Evolutionary conservation across 2,797 vertebrate genomes (phyloP).

Genomic region (Tolypeutes matacus): DNA sequence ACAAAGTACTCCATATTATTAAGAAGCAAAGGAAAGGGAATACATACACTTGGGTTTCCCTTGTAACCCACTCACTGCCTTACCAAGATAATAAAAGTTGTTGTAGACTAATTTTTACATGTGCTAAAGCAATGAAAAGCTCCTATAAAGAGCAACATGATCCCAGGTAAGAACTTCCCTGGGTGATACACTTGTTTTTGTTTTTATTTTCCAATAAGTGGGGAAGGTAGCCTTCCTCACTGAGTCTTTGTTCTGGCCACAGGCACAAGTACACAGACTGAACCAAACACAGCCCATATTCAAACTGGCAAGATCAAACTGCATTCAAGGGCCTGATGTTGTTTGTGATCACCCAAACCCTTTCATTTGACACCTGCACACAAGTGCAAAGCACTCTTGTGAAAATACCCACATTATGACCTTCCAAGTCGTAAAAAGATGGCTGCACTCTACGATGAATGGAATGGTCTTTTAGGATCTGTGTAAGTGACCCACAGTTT

Average conservation of each 20-base stretch:
- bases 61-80: constrained; percentile 7
- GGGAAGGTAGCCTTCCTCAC: not conserved
- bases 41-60: not conserved
- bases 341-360: constrained; percentile 33
- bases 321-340: not conserved
- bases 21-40: constrained; percentile 50
- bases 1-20: constrained; percentile 23
- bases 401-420: constrained; percentile 53
- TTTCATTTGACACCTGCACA: constrained; percentile 37
- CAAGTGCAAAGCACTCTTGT: constrained; percentile 12
- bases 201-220: not conserved
- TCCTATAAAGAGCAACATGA: not conserved
- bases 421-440: constrained; percentile 50
- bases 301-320: constrained; percentile 47
- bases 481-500: constrained; percentile 13
- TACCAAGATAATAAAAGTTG: constrained; percentile 52
- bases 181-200: not conserved
- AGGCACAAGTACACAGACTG: not conserved
- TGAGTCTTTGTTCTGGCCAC: constrained; percentile 12
- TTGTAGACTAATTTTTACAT: constrained; percentile 29
- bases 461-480: constrained; percentile 43
- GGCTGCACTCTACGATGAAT: constrained; percentile 45
- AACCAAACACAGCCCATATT: not conserved
- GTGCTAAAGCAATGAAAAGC: constrained; percentile 38
- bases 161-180: not conserved